Base-by-base conservation (phyloP, 2,797 vertebrate genomes). In the Neoniphon sammara region DNA sequence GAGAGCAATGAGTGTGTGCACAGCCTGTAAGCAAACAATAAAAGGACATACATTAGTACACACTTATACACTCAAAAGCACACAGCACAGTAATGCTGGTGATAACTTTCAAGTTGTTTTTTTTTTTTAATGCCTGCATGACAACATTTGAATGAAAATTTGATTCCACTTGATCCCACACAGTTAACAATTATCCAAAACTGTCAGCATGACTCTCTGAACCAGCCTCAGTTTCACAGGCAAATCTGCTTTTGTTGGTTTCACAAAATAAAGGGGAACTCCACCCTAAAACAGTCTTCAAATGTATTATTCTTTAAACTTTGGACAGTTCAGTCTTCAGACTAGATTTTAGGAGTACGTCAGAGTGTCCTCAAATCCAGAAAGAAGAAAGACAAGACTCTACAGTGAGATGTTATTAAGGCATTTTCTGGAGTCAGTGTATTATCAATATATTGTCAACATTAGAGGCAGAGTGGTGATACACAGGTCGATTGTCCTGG, bases 1-100 rank as follows among this genome's bases (percentile, higher is more conserved):
- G 67, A 99, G 94, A 53, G 95, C 94, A 59, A 96, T 90, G 73
- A 98, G 93, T 0, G 96, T 96, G 70, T 99, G 96, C 82, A 99
- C 93, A n/a, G 97, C 96, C 98, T 99, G 88, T 64, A 66, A 65
- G 70, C 10, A 85, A 44, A 77, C 62, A 84, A 6, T 68, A 7
- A 5, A 2, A 57, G 9, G 10, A 50, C 12, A 73, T 1, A 55
- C 0, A 71, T 47, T 27, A 56, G 54, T 31, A 1, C 25, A 27
- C 25, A 27, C 25, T 27, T 27, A 27, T 27, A 11, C 12, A 49
- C 11, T 42, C 39, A 42, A 42, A 42, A n/a, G 18, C 46, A 49
- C 1, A 49, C 46, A 49, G 46, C n/a, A 49, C 7, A 49, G 46
- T n/a, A 5, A 5, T n/a, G n/a, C 8, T 49, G n/a, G 17, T 27